phyloP scores from a whole-genome alignment of 2,888 invertebrate species.

The Sarcophaga rosellei region DNA sequence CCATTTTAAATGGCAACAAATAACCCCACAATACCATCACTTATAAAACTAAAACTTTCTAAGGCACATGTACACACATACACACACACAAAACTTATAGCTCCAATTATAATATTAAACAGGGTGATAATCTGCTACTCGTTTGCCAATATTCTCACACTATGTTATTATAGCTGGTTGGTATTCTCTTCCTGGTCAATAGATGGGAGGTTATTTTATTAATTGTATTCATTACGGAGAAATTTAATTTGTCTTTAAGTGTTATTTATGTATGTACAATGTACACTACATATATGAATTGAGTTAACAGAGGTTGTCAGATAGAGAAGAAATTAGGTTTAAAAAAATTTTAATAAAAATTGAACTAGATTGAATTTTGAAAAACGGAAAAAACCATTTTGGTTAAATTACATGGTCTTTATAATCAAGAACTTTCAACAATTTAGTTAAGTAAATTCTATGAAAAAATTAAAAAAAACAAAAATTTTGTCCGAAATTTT shows the following conservation, averaged over 20 bases:
- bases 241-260: constrained; percentile 37
- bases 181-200: constrained; percentile 24
- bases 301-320: too few species aligned
- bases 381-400: too few species aligned
- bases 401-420: too few species aligned
- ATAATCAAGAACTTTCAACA: too few species aligned
- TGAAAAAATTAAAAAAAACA: too few species aligned
- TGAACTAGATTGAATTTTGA: too few species aligned
- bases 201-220: constrained; percentile 47
- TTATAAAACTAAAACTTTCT: neutral
- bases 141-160: neutral
- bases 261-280: constrained; percentile 16
- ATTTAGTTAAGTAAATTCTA: too few species aligned
- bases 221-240: constrained; percentile 47
- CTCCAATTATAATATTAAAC: neutral
- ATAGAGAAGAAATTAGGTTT: too few species aligned
- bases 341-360: too few species aligned
- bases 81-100: neutral
- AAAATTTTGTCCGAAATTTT: too few species aligned
- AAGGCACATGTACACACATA: neutral
- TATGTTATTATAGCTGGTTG: neutral
- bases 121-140: neutral
- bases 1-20: neutral
- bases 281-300: too few species aligned
- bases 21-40: neutral